A percentile compares a stretch with the other conserved stretches of the same genome.
phyloP scores from a whole-genome alignment of 2,113 vertebrate genomes.

The Protobothrops flavoviridis region DNA sequence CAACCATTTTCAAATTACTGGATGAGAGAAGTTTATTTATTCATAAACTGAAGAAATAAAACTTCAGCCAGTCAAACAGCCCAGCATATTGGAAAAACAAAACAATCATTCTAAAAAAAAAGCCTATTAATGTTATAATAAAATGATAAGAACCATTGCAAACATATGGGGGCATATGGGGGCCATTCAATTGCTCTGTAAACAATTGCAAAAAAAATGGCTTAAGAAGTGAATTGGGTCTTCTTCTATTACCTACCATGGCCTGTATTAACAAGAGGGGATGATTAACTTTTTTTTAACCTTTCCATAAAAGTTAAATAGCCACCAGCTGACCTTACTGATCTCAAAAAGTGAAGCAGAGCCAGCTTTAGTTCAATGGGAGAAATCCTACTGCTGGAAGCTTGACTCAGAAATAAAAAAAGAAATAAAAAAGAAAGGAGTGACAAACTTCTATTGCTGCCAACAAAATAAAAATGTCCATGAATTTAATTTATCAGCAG shows the following conservation, averaged over 20 bases:
- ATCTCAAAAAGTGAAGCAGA: neutral
- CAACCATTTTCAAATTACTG: constrained; percentile 26
- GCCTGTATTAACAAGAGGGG: neutral
- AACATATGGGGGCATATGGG: constrained; percentile 15
- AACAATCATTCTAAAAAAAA: neutral
- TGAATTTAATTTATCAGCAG: neutral
- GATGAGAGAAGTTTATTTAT: constrained; percentile 28
- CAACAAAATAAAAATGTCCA: neutral
- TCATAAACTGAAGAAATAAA: constrained; percentile 18
- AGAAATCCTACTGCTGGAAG: neutral
- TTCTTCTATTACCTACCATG: neutral
- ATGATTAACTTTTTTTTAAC: neutral
- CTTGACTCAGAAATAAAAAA: neutral
- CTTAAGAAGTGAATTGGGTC: neutral
- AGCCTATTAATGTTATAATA: constrained; percentile 17
- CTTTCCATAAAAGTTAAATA: neutral
- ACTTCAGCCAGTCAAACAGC: constrained; percentile 30
- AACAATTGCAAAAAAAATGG: neutral
- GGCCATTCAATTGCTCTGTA: constrained; percentile 11
- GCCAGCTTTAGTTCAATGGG: neutral
- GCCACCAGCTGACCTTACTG: neutral
- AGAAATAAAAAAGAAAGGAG: neutral
- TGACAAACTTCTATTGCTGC: neutral
- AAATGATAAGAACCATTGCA: constrained; percentile 16
- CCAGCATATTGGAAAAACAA: constrained; percentile 14